Evolutionary conservation across 1,140 invertebrate species (phyloP).

Genomic region (Manduca sexta): DNA sequence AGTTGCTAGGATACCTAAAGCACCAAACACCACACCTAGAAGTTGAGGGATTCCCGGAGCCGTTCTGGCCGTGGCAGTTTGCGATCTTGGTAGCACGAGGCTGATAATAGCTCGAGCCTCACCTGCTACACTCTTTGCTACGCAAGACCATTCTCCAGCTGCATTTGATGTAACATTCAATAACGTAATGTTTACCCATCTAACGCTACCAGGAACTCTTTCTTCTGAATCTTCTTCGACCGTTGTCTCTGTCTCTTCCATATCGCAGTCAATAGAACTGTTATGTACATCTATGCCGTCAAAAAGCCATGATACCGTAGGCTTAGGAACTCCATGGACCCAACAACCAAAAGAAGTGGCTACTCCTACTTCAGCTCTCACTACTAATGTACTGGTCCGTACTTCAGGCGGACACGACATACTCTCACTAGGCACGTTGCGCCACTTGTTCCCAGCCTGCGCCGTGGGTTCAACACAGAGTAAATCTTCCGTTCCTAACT

Average conservation of each 20-base stretch:
- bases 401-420: slow-evolving; percentile 66
- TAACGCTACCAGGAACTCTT: slow-evolving; percentile 55
- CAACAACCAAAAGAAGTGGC: slow-evolving; percentile 82
- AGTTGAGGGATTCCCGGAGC: slow-evolving; percentile 66
- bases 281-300: slow-evolving; percentile 76
- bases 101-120: slow-evolving; percentile 63
- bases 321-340: slow-evolving; percentile 87
- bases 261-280: slow-evolving; percentile 57
- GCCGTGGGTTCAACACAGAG: slow-evolving; percentile 56
- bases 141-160: slow-evolving; percentile 67
- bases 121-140: slow-evolving; percentile 61
- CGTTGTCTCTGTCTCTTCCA: slow-evolving; percentile 58
- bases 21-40: slow-evolving; percentile 63
- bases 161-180: slow-evolving; percentile 65
- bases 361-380: slow-evolving; percentile 61
- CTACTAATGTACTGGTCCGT: slow-evolving; percentile 56
- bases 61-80: slow-evolving; percentile 56
- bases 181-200: slow-evolving; percentile 68
- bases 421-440: slow-evolving; percentile 49
- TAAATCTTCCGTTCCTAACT: slow-evolving; percentile 60
- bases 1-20: slow-evolving; percentile 52
- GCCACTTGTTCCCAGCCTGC: slow-evolving; percentile 61
- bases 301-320: slow-evolving; percentile 87
- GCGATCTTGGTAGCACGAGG: slow-evolving; percentile 56
- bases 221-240: slow-evolving; percentile 55